These are phyloP conservation scores for Caranx ignobilis DNA, from an alignment of 2,113 vertebrate species.

Conservation along the genomic window DNA sequence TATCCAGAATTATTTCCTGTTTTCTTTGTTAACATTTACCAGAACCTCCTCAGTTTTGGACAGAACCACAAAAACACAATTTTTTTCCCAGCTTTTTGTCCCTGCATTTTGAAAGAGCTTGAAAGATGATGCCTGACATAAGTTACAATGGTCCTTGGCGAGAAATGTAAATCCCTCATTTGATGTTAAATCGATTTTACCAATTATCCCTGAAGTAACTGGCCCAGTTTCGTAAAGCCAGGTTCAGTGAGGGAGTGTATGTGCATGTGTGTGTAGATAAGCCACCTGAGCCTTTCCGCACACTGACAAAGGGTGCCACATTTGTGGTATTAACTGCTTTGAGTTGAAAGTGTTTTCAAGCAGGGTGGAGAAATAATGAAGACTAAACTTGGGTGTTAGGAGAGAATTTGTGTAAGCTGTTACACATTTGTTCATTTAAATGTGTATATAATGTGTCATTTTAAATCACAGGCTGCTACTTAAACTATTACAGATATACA, in stretches of 20 bases:
- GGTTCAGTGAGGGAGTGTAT: constrained; percentile 28
- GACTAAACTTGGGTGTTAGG: neutral
- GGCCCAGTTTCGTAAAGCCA: neutral
- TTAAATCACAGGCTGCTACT: neutral
- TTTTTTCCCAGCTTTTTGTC: too few relatives aligned
- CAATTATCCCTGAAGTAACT: neutral
- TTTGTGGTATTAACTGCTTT: constrained; percentile 46
- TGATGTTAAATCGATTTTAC: neutral
- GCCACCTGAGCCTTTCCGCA: constrained; percentile 50
- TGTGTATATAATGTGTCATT: neutral
- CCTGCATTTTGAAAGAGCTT: too few relatives aligned
- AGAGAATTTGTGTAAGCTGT: neutral
- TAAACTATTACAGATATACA: neutral
- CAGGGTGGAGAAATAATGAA: constrained; percentile 22
- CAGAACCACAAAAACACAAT: too few relatives aligned
- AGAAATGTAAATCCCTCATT: neutral
- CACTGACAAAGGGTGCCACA: constrained; percentile 61
- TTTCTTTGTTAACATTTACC: too few relatives aligned
- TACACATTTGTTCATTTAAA: neutral
- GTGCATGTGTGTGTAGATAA: constrained; percentile 40
- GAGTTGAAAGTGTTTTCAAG: constrained; percentile 22
- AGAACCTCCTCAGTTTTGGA: too few relatives aligned
- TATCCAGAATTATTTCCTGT: too few relatives aligned
- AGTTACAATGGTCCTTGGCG: neutral
- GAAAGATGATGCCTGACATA: neutral